phyloP scores from a whole-genome alignment of 2,888 invertebrate species.

The Hirtodrosophila trivittata region DNA sequence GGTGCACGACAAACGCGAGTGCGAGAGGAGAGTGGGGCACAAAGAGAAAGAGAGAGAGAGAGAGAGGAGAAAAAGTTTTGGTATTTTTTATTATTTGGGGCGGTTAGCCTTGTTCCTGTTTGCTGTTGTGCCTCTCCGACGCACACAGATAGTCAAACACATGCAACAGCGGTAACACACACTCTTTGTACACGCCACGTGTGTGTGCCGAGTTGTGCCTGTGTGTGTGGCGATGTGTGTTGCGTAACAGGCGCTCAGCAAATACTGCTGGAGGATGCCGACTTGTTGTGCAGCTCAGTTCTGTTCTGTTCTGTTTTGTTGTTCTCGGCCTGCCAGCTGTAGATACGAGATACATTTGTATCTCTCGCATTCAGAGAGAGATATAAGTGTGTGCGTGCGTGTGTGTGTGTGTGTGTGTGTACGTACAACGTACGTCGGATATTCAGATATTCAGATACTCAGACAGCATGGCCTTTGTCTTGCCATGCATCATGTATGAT shows the following conservation, averaged over 20 bases:
- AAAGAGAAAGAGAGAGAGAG: background rate
- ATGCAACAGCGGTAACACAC: slow-evolving; percentile 3
- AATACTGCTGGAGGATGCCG: slow-evolving; percentile 43
- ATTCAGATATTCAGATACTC: slow-evolving; percentile 24
- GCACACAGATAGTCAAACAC: slow-evolving; percentile 17
- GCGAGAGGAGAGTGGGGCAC: slow-evolving; percentile 1
- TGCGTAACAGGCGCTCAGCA: slow-evolving; percentile 71
- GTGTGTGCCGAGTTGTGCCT: slow-evolving; percentile 39
- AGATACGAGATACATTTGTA: slow-evolving; percentile 66
- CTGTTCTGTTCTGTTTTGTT: slow-evolving; percentile 2
- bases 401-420: too few relatives aligned
- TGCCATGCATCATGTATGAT: slow-evolving; percentile 16
- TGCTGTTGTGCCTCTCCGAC: slow-evolving; percentile 23
- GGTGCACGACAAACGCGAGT: slow-evolving; percentile 18
- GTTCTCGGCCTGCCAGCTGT: slow-evolving; percentile 15
- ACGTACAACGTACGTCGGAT: slow-evolving; percentile 4
- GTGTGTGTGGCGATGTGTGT: slow-evolving; percentile 76
- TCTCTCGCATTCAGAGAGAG: slow-evolving; percentile 32
- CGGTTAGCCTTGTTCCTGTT: slow-evolving; percentile 26
- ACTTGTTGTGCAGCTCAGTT: slow-evolving; percentile 49
- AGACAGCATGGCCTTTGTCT: slow-evolving; percentile 23
- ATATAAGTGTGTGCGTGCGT: too few relatives aligned
- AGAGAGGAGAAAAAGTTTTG: slow-evolving; percentile 2
- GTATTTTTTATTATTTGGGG: slow-evolving; percentile 25
- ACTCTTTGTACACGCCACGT: slow-evolving; percentile 6